Evolutionary conservation across 1,140 invertebrate genomes (phyloP).

Genomic region (Diachasma alloeum): DNA sequence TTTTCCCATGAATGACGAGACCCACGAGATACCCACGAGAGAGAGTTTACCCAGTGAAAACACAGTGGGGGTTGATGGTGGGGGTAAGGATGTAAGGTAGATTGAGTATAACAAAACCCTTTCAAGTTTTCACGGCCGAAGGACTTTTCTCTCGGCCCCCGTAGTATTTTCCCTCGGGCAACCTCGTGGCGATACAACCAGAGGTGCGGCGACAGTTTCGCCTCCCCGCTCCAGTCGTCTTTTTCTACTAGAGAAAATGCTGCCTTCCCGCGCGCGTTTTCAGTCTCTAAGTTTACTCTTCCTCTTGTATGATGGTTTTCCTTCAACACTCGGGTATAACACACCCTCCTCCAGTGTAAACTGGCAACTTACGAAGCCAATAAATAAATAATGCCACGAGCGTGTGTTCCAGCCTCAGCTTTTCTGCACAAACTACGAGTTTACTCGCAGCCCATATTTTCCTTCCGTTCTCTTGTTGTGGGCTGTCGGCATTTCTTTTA

Average conservation of each 20-base stretch:
- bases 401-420: conserved; percentile 24
- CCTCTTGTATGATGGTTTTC: background rate
- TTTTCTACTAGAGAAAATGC: background rate
- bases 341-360: conserved; percentile 26
- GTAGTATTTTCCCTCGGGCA: background rate
- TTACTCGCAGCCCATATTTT: conserved; percentile 34
- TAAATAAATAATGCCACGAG: conserved; percentile 37
- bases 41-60: background rate
- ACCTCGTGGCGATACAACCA: background rate
- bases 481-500: background rate
- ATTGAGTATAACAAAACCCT: conserved; percentile 12
- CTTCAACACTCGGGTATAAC: background rate
- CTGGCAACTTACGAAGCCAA: conserved; percentile 41
- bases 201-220: background rate
- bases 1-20: background rate
- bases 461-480: background rate
- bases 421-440: conserved; percentile 35
- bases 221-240: background rate
- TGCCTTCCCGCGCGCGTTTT: background rate
- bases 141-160: background rate
- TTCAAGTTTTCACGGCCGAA: conserved; percentile 16
- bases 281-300: background rate
- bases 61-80: background rate
- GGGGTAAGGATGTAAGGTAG: background rate
- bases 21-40: conserved; percentile 14